Percentiles rank a stretch among this genome's conserved stretches.
Evolutionary conservation across 2,113 vertebrate species (phyloP).

Genomic region (Heloderma charlesbogerti): DNA sequence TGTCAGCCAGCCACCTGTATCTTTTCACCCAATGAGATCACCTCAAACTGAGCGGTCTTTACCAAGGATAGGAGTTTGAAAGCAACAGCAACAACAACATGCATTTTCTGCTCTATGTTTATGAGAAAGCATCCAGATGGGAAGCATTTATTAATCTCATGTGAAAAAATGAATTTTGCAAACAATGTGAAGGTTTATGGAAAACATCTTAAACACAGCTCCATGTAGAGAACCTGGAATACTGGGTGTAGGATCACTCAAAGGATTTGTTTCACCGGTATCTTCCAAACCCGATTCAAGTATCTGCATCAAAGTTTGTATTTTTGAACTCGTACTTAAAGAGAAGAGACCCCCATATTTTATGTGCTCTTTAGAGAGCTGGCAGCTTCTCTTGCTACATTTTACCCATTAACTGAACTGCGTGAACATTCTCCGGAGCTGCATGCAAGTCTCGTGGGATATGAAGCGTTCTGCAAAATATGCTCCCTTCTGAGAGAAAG

Average conservation of each 20-base stretch:
- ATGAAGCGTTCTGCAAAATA: not conserved
- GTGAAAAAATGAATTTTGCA: not conserved
- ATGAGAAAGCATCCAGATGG: not conserved
- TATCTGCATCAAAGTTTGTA: not conserved
- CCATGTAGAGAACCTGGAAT: not conserved
- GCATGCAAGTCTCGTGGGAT: not conserved
- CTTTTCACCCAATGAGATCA: not conserved
- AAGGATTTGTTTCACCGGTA: not conserved
- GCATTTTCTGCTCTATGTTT: not conserved
- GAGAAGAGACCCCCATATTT: not conserved
- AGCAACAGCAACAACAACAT: not conserved
- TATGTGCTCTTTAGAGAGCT: not conserved
- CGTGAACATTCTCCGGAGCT: not conserved
- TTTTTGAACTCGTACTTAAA: not conserved
- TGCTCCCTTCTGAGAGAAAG: not conserved
- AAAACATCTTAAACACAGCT: not conserved
- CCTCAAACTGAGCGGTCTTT: not conserved
- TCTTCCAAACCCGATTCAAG: not conserved
- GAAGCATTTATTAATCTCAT: not conserved
- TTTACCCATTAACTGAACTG: not conserved
- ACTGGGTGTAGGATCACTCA: not conserved
- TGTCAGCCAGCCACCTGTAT: not conserved
- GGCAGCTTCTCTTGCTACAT: not conserved
- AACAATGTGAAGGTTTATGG: not conserved
- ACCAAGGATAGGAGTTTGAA: not conserved